Evolutionary conservation across 1,140 invertebrate species (phyloP), one percentile per base, ranked within the genome.

Genomic region (Brachionus paranguensis): DNA sequence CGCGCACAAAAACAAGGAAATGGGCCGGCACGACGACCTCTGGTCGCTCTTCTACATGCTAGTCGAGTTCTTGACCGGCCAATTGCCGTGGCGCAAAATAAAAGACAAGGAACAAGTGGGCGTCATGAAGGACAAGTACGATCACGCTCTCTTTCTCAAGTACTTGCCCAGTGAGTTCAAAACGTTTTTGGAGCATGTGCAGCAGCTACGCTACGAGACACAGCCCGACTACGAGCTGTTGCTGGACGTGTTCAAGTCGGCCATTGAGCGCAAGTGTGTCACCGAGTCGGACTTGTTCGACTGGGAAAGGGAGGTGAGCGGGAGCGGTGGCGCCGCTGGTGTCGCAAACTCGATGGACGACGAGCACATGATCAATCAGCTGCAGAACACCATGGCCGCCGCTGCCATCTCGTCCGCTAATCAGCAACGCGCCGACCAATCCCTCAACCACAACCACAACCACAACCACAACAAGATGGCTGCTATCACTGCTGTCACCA

Each of bases 11-110:
- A 99, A 99, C 90, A 96, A 96, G 89, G 97, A 99, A 92, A 99
- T 99, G 97, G 98, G 97, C 27, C 92, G 98, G 20, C 97, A 99
- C 88, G 98, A 99, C 89, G 98, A 99, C 89, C 91, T 99, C 0
- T 99, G 97, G 97, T 99, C 96, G 3, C 90, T 99, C 1, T 99
- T 99, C 91, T 99, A 99, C 89, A 99, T 99, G 96, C 91, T 99
- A 64, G 96, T 98, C 6, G 98, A 99, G 90, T 99, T 99, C 89
- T 94, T 98, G 3, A 97, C 98, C 88, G 97, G 97, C 0, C 96
- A 98, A 88, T 91, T 99, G 87, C 98, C 98, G 0, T 99, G 98
- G 98, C 92, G 97, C 84, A 99, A 99, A 89, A 97, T 99, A 84
- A 99, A 98, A 91, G 96, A 98, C 87, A 98, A 98, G 89, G 96